Conservation (phyloP, 2,888 invertebrate species). For the Nephrotoma guestfalica region DNA sequence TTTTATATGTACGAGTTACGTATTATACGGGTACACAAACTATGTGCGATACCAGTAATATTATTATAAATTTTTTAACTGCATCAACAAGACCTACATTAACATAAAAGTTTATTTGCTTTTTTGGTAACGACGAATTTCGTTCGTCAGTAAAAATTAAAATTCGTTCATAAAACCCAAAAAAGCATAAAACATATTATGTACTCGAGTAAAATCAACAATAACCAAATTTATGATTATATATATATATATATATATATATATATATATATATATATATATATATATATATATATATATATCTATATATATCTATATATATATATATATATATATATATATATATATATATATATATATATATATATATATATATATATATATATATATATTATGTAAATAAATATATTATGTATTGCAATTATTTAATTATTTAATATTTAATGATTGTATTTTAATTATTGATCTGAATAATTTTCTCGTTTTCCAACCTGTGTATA, state of each 20-base stretch:
- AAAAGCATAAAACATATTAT: neutral
- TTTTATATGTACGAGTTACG: neutral
- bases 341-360: neutral
- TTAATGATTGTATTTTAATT: neutral
- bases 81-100: conserved; percentile 1
- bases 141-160: neutral
- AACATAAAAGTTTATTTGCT: conserved; percentile 1
- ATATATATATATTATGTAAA: neutral
- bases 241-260: conserved; percentile 5
- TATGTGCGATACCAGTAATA: neutral
- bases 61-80: neutral
- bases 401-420: neutral
- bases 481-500: neutral
- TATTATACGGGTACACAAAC: neutral
- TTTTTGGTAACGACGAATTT: neutral
- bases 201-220: neutral
- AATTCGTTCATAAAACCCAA: neutral
- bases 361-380: conserved; percentile 8
- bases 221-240: conserved; percentile 5
- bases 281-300: neutral
- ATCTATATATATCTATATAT: neutral
- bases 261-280: neutral
- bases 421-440: too few relatives aligned
- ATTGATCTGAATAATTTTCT: neutral
- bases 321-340: conserved; percentile 3